phyloP scores from a whole-genome alignment of 1,140 invertebrate species.

The Bombus ignitus region DNA sequence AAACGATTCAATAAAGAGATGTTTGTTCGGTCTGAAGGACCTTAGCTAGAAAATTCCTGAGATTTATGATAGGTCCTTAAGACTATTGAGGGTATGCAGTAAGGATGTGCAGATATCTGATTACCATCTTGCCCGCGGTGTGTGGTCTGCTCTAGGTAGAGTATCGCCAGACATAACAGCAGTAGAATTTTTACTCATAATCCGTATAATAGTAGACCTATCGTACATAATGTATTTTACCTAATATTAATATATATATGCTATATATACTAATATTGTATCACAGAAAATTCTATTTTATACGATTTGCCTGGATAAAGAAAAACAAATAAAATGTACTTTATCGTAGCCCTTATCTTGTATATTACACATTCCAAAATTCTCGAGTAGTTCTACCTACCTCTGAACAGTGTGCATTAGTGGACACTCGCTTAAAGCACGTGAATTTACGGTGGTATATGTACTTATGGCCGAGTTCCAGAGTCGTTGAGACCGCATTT shows the following conservation, averaged over 20 bases:
- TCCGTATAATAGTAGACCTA: background rate
- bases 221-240: background rate
- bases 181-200: background rate
- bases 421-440: background rate
- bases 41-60: too few species aligned
- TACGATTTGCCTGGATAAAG: background rate
- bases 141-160: too few species aligned
- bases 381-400: background rate
- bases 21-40: too few species aligned
- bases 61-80: too few species aligned
- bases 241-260: too few species aligned
- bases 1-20: too few species aligned
- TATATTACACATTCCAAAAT: background rate
- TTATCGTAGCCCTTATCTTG: background rate
- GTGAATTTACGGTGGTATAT: background rate
- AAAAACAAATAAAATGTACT: background rate
- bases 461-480: conserved; percentile 8
- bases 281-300: background rate
- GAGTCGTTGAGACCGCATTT: background rate
- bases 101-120: too few species aligned
- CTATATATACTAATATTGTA: too few species aligned
- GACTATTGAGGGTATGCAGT: too few species aligned
- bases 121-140: too few species aligned
- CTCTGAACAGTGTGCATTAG: background rate
- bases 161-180: too few species aligned